phyloP scores from a whole-genome alignment of 2,797 vertebrate species.

The Emys orbicularis region DNA sequence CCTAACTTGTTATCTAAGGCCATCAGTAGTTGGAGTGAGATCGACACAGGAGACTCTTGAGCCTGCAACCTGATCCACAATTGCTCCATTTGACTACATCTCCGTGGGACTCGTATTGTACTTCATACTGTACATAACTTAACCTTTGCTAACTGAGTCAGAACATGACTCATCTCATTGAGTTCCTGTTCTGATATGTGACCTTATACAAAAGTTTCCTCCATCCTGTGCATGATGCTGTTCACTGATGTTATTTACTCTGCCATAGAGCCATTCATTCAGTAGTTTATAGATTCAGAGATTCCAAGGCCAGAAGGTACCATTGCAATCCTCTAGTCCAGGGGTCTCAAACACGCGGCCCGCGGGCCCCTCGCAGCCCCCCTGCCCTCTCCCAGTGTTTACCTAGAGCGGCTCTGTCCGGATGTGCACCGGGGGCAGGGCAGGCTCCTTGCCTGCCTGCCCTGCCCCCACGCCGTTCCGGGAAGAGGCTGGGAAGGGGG shows the following conservation, averaged over 20 bases:
- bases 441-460: too few relatives aligned
- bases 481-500: too few relatives aligned
- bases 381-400: too few relatives aligned
- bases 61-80: background rate
- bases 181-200: background rate
- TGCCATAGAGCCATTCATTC: background rate
- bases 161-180: conserved; percentile 16
- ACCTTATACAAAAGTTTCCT: conserved; percentile 22
- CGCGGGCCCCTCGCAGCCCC: too few relatives aligned
- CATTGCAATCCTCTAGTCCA: too few relatives aligned
- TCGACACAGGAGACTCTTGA: conserved; percentile 1
- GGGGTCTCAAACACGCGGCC: too few relatives aligned
- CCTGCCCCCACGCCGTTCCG: too few relatives aligned
- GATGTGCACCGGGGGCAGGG: too few relatives aligned
- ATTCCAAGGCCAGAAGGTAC: too few relatives aligned
- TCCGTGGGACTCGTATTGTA: background rate
- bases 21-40: conserved; percentile 60
- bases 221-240: background rate
- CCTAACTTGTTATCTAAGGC: conserved; percentile 66
- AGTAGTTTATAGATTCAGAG: background rate
- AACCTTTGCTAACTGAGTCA: background rate
- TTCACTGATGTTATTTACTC: background rate
- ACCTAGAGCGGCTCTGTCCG: too few relatives aligned
- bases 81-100: conserved; percentile 24
- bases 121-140: background rate